A percentile compares a stretch with the other conserved stretches of the same genome.
These are phyloP conservation scores for Mustelus asterias DNA, from an alignment of 2,113 vertebrate genomes.

Conservation along the genomic window DNA sequence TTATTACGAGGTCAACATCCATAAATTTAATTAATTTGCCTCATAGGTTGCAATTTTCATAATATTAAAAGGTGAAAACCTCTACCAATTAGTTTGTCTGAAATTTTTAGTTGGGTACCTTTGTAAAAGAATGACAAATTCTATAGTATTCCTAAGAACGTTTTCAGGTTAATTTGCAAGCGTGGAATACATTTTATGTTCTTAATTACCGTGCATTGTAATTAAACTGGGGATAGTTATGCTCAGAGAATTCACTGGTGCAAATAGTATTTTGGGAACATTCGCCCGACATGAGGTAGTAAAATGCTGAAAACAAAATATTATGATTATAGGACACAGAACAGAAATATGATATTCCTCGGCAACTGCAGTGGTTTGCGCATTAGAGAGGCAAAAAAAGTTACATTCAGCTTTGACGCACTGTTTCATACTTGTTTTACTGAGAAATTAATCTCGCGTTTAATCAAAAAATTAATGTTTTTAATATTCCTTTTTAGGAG, in stretches of 20 bases:
- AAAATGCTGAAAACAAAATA: not conserved
- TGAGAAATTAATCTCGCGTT: not conserved
- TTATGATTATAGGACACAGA: not conserved
- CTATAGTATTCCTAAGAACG: not conserved
- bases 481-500: not conserved
- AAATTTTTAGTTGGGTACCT: not conserved
- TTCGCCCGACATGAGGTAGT: not conserved
- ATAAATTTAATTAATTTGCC: constrained; percentile 8
- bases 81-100: constrained; percentile 3
- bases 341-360: not conserved
- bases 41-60: not conserved
- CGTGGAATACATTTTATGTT: not conserved
- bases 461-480: not conserved
- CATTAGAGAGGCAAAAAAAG: not conserved
- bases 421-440: not conserved
- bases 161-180: not conserved
- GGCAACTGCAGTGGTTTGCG: not conserved
- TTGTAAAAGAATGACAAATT: not conserved
- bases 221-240: not conserved
- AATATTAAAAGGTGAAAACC: constrained; percentile 1
- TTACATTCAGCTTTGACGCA: not conserved
- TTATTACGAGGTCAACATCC: constrained; percentile 7
- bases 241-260: not conserved
- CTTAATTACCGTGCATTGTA: not conserved
- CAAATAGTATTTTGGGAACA: not conserved